Base-by-base conservation (phyloP, 2,113 vertebrate species). In the Cyrtonyx montezumae region DNA sequence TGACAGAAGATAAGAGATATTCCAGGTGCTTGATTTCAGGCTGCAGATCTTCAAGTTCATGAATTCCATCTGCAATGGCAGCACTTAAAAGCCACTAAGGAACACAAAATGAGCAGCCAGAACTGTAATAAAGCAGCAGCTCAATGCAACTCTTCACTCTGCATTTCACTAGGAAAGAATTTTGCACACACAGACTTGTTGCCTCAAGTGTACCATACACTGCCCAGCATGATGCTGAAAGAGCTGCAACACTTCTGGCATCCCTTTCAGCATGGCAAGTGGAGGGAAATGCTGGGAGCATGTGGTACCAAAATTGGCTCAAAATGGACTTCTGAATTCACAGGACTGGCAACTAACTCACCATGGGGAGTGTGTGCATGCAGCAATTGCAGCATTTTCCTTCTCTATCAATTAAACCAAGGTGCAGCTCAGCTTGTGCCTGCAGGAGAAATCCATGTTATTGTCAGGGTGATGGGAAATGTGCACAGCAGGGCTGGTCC, bases 241-340 rank as follows among this genome's bases (percentile, higher is more conserved):
- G 14, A 53, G 6, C 67, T 61, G 59, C n/a, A 77, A 2, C 37
- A 30, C 37, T 63, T 62, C 7, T 4, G 2, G 45, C n/a, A 37
- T 11, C 26, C 40, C 37, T 25, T 19, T 6, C 45, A 1, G 34
- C 65, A 17, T 14, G 30, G 32, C 43, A 78, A 4, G 25, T 1
- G 11, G 62, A 87, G 45, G 42, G n/a, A 55, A 91, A 43, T 42
- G 76, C 32, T 85, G 75, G 86, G 71, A 84, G 74, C 59, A 78
- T 84, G 75, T 61, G 46, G 42, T 55, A 48, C 15, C 30, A 82
- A 81, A 78, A 16, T 49, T 58, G 74, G 30, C 73, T 92, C 82
- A 68, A 79, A 93, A 88, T 78, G 51, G 95, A 58, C 67, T 68
- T 14, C 23, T 8, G 11, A 53, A 63, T 34, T 83, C 90, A 94